Conservation (phyloP, 1,140 invertebrate genomes). For the Vanessa tameamea region DNA sequence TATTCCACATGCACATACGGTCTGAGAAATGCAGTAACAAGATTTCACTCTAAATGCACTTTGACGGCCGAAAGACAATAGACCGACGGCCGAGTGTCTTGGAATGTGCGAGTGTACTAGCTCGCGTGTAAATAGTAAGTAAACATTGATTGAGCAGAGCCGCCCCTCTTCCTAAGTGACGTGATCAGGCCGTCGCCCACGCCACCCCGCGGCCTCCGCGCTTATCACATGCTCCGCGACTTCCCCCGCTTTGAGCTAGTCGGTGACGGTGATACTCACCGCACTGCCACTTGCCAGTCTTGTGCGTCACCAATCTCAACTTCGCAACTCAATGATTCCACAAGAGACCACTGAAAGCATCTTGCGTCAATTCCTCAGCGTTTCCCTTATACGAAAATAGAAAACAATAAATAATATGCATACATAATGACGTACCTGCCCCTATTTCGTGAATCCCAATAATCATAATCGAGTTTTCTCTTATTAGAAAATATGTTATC, state of each 20-base stretch:
- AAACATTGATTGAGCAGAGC: slow-evolving; percentile 60
- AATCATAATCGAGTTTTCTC: slow-evolving; percentile 71
- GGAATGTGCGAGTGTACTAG: slow-evolving; percentile 77
- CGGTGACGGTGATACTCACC: slow-evolving; percentile 41
- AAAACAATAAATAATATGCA: slow-evolving; percentile 50
- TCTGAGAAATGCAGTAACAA: slow-evolving; percentile 58
- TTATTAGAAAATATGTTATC: slow-evolving; percentile 73
- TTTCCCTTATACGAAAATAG: slow-evolving; percentile 53
- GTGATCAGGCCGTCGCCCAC: slow-evolving; percentile 58
- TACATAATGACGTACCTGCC: slow-evolving; percentile 67
- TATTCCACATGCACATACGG: slow-evolving; percentile 55
- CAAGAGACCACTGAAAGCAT: slow-evolving; percentile 29
- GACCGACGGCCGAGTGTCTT: slow-evolving; percentile 53
- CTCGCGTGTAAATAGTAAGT: slow-evolving; percentile 70
- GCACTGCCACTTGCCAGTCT: slow-evolving; percentile 52
- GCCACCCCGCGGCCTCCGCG: slow-evolving; percentile 56
- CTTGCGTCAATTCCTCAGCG: slow-evolving; percentile 55
- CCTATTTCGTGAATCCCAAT: slow-evolving; percentile 64
- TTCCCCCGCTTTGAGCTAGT: slow-evolving; percentile 40
- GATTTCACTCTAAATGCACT: slow-evolving; percentile 74
- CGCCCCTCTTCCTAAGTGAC: slow-evolving; percentile 61
- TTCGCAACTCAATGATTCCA: slow-evolving; percentile 34
- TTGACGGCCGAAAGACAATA: slow-evolving; percentile 46
- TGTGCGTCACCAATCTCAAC: slow-evolving; percentile 54
- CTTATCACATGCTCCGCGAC: slow-evolving; percentile 64